Conservation (phyloP, 2,113 vertebrate genomes). For the Catharus minimus region DNA sequence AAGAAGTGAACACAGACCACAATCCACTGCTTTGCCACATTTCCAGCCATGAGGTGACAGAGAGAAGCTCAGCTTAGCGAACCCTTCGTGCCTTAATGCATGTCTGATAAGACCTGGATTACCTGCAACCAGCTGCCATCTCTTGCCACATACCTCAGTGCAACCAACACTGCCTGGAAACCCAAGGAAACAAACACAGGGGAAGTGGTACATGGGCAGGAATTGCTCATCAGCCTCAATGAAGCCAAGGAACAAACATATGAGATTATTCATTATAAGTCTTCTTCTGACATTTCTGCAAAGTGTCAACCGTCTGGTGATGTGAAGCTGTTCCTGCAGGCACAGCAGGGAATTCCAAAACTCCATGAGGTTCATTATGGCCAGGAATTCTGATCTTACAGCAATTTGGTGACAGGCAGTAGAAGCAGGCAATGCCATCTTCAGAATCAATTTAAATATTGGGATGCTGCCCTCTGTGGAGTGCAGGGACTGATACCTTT, state of each 20-base stretch:
- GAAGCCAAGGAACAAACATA: constrained; percentile 11
- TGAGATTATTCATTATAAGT: background rate
- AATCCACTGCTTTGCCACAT: background rate
- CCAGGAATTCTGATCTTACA: background rate
- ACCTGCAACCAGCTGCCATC: constrained; percentile 48
- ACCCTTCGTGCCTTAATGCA: background rate
- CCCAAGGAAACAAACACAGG: constrained; percentile 71
- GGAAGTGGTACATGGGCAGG: background rate
- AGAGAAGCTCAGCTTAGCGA: constrained; percentile 45
- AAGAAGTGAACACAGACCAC: background rate
- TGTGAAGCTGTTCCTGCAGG: background rate
- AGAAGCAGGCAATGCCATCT: background rate
- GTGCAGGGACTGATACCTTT: background rate
- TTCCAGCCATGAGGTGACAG: constrained; percentile 21
- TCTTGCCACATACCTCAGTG: constrained; percentile 35
- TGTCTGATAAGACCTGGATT: constrained; percentile 27
- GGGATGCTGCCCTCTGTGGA: background rate
- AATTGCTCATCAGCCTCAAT: constrained; percentile 19
- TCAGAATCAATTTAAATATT: background rate
- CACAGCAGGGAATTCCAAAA: background rate
- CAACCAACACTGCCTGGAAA: constrained; percentile 67
- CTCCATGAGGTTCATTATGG: accelerated
- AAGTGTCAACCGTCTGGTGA: background rate
- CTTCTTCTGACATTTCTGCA: background rate
- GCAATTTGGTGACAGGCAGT: background rate